These are phyloP conservation scores for Spinus olivaceus DNA, from an alignment of 2,797 vertebrate species.

Conservation along the genomic window DNA sequence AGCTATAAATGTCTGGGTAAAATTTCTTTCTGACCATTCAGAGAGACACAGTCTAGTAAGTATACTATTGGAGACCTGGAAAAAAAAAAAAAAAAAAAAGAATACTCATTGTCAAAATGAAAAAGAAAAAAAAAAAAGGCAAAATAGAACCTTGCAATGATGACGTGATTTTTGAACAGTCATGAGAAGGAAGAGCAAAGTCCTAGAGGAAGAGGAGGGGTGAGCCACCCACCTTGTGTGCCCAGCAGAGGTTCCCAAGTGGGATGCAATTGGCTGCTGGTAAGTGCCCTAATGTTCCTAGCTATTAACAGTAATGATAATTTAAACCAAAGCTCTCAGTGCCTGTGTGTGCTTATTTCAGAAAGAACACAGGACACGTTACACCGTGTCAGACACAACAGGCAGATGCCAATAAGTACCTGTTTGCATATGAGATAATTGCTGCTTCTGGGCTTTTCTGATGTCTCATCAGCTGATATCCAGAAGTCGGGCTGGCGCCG, in stretches of 20 bases:
- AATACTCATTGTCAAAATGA: background rate
- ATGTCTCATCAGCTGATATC: background rate
- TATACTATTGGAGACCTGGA: background rate
- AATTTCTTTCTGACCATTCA: background rate
- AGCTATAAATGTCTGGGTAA: background rate
- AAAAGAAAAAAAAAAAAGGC: background rate
- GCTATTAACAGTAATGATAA: background rate
- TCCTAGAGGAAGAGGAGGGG: background rate
- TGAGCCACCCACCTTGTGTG: background rate
- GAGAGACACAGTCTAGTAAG: background rate
- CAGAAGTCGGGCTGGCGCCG: background rate
- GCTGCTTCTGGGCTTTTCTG: slow-evolving; percentile 4
- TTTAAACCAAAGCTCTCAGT: background rate
- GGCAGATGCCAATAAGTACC: background rate
- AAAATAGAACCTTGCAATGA: background rate
- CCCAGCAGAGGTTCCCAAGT: background rate
- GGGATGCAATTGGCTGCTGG: background rate
- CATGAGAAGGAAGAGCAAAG: background rate
- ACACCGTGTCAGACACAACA: background rate
- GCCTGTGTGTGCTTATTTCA: background rate
- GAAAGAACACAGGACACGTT: background rate
- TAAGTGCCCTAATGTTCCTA: background rate
- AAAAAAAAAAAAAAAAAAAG: background rate
- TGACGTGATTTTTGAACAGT: background rate
- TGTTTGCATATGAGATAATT: background rate